Conservation (phyloP, 2,888 invertebrate species). For the Cataglyphis rosenhaueri region DNA sequence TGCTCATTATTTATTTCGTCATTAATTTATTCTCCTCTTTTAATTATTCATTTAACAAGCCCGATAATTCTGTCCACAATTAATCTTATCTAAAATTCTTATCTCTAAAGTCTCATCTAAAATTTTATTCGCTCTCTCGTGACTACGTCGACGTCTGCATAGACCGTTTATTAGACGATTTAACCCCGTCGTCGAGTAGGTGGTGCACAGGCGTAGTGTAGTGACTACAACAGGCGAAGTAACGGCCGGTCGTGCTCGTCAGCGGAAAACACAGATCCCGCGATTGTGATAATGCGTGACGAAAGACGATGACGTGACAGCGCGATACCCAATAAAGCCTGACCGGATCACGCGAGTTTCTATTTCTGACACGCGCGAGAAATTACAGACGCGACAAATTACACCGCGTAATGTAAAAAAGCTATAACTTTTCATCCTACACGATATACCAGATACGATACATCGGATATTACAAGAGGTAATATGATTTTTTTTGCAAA, state of each 20-base stretch:
- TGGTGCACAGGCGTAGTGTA: slow-evolving; percentile 46
- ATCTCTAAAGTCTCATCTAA: slow-evolving; percentile 14
- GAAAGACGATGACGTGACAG: slow-evolving; percentile 56
- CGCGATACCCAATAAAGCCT: slow-evolving; percentile 35
- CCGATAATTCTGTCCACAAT: background rate
- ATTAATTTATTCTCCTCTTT: background rate
- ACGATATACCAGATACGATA: background rate
- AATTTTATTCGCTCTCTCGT: slow-evolving; percentile 3
- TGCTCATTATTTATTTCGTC: background rate
- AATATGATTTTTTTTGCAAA: slow-evolving; percentile 21
- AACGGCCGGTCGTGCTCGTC: slow-evolving; percentile 63
- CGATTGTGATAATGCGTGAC: slow-evolving; percentile 62
- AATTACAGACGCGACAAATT: slow-evolving; percentile 26
- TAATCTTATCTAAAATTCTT: slow-evolving; percentile 12
- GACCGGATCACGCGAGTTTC: slow-evolving; percentile 50
- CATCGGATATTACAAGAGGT: background rate
- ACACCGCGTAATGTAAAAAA: slow-evolving; percentile 37
- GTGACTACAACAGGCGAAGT: slow-evolving; percentile 65
- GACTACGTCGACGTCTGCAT: slow-evolving; percentile 4
- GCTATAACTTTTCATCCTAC: slow-evolving; percentile 27
- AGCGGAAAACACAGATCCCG: slow-evolving; percentile 72
- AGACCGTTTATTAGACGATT: slow-evolving; percentile 30
- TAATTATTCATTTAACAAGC: background rate
- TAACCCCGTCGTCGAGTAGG: slow-evolving; percentile 45
- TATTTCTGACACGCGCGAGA: slow-evolving; percentile 37